phyloP scores from a whole-genome alignment of 2,888 invertebrate genomes.

The Lepeophtheirus nordmannii region DNA sequence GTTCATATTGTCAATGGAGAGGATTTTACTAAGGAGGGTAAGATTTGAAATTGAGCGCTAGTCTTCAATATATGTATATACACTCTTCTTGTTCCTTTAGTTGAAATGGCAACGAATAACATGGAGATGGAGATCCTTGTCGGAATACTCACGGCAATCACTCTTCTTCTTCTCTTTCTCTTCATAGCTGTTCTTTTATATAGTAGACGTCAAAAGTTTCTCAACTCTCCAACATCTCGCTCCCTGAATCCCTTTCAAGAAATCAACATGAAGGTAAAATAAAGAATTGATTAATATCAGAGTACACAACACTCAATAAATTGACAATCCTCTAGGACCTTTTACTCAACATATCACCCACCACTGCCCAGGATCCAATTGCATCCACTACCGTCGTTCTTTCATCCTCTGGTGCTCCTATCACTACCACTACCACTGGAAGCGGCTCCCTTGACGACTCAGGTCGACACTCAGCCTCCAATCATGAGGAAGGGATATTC shows the following conservation, averaged over 20 bases:
- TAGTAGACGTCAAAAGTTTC: constrained; percentile 44
- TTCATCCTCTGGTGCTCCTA: neutral
- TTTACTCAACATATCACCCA: neutral
- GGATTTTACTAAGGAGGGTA: neutral
- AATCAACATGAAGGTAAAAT: constrained; percentile 49
- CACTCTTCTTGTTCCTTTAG: neutral
- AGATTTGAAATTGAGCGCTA: neutral
- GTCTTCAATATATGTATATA: neutral
- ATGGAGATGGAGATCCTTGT: constrained; percentile 47
- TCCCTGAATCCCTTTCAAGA: constrained; percentile 47
- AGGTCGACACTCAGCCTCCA: neutral
- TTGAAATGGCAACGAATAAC: constrained; percentile 42
- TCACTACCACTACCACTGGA: neutral
- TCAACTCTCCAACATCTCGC: constrained; percentile 44
- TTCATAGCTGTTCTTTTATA: constrained; percentile 47
- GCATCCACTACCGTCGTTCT: neutral
- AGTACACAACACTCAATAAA: neutral
- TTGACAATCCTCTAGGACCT: no score
- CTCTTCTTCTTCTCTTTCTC: constrained; percentile 46
- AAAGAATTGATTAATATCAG: no score
- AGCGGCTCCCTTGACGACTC: constrained; percentile 2
- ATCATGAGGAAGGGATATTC: neutral
- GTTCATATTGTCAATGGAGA: constrained; percentile 33
- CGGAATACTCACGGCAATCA: constrained; percentile 49
- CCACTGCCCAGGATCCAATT: neutral